Base-by-base conservation (phyloP, 2,797 vertebrate species). In the Heliangelus exortis region DNA sequence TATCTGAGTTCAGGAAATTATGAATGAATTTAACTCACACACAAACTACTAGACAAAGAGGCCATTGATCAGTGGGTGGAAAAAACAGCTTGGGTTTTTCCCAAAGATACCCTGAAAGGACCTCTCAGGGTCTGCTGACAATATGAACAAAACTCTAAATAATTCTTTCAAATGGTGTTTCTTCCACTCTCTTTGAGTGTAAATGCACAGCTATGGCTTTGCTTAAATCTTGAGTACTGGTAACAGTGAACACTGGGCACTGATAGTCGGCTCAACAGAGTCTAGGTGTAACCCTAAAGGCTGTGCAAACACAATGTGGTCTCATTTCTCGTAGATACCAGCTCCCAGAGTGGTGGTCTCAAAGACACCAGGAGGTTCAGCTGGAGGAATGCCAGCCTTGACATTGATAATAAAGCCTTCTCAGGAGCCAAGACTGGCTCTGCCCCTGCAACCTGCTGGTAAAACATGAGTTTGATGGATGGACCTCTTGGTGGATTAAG, bases 101-200 rank as follows among this genome's bases (percentile, higher is more conserved):
- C 53, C 57, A 83, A 92, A 96, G 67, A 21, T 50, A 50, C 39
- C 73, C 67, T 90, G 48, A 75, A 95, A 94, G 54, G 21, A 88
- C 7, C 15, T 47, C 25, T 54, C 69, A 43, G 7, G 33, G 8
- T 90, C 55, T 77, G 63, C 41, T 71, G 43, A 18, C 36, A 63
- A 15, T 25, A 67, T 31, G 28, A 67, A 17, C 29, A 74, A 86
- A 28, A 71, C 43, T 39, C 12, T 74, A 23, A 65, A 88, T 25
- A 80, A 86, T 83, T 80, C 29, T 57, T 72, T 39, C 18, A 76
- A 77, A 50, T 65, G 16, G 4, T 57, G 10, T 75, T 90, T 77
- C 26, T 74, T 62, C 22, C 22, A 18, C 22, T 59, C 8, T n/a
- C 17, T 76, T 57, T 57, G 12, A 59, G 45, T 54, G 48, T 41